These are phyloP conservation scores for Oceanites oceanicus DNA, from an alignment of 2,113 vertebrate species.

Conservation along the genomic window DNA sequence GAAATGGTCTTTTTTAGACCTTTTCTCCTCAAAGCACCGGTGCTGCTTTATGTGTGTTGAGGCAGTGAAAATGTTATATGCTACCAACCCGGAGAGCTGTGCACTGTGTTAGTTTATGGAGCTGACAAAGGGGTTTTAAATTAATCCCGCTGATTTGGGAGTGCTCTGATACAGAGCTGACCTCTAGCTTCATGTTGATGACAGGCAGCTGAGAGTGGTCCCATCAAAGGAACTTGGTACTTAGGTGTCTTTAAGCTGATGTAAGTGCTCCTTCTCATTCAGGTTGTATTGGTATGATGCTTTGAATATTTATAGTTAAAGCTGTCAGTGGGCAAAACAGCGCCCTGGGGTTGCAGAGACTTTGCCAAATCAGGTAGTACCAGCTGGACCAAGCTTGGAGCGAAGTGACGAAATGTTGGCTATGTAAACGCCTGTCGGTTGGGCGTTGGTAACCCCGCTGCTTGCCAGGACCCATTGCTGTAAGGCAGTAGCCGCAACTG, in stretches of 20 bases:
- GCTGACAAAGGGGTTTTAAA: constrained; percentile 1
- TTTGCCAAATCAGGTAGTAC: neutral
- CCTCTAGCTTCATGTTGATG: neutral
- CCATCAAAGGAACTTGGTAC: neutral
- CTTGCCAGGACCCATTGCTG: neutral
- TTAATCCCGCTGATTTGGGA: constrained; percentile 15
- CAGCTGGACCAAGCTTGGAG: neutral
- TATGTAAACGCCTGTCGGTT: neutral
- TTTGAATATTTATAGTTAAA: neutral
- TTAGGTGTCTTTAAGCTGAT: neutral
- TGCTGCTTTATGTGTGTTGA: neutral
- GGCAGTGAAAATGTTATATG: neutral
- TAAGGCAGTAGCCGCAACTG: neutral
- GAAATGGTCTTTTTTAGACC: neutral
- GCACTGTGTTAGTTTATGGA: neutral
- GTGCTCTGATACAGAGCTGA: neutral
- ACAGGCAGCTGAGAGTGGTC: neutral
- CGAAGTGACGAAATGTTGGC: neutral
- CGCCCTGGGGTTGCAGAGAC: neutral
- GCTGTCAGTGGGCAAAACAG: neutral
- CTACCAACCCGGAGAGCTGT: neutral
- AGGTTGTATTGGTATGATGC: neutral
- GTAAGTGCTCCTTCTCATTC: neutral
- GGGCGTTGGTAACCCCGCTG: neutral
- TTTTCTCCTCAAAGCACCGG: neutral